phyloP scores from a whole-genome alignment of 2,797 vertebrate species.

The Dipus sagitta region DNA sequence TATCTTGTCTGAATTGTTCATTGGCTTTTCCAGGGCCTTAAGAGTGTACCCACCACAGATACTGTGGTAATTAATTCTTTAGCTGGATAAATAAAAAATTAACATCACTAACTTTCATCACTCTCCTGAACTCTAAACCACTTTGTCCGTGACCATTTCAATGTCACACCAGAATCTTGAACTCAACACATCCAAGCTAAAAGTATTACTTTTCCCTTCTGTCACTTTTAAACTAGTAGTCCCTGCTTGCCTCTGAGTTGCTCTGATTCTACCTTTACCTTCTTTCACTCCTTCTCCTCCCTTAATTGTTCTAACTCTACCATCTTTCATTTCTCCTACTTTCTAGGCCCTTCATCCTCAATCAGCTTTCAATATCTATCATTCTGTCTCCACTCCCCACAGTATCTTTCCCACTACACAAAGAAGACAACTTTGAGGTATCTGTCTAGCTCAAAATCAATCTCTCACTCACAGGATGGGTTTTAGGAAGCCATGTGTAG shows the following conservation, averaged over 20 bases:
- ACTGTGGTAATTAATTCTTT: conserved; percentile 40
- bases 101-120: background rate
- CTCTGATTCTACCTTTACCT: background rate
- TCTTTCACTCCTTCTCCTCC: background rate
- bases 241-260: background rate
- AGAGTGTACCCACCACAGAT: background rate
- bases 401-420: background rate
- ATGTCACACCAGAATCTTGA: conserved; percentile 21
- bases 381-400: background rate
- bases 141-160: background rate
- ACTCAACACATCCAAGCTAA: background rate
- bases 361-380: background rate
- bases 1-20: background rate
- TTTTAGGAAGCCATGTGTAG: background rate
- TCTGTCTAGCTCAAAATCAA: no score
- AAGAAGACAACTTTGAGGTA: background rate
- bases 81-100: conserved; percentile 26
- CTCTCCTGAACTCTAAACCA: conserved; percentile 23
- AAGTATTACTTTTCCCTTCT: background rate
- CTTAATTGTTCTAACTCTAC: no score
- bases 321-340: no score
- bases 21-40: background rate
- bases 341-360: background rate
- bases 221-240: background rate
- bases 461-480: background rate